A percentile compares a stretch with the other conserved stretches of the same genome.
Conservation (phyloP, 2,797 vertebrate genomes). For the Danionella dracula region DNA sequence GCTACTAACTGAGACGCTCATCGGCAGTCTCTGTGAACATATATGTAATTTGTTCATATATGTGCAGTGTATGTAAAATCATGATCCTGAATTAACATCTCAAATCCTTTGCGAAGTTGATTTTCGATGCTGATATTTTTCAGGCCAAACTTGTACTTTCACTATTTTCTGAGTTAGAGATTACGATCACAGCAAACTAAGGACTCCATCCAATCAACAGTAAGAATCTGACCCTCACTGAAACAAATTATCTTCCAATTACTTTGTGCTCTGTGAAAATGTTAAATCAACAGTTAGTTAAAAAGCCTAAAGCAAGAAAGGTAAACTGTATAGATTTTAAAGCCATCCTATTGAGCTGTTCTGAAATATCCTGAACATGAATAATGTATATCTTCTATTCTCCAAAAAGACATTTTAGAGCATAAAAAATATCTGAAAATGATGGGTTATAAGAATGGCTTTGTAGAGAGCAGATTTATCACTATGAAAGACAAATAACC, state of each 20-base stretch:
- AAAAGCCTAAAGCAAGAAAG: neutral
- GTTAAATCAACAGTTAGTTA: neutral
- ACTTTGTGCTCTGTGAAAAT: neutral
- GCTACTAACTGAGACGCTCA: slow-evolving; percentile 24
- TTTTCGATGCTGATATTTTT: too few relatives aligned
- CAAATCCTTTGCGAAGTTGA: too few relatives aligned
- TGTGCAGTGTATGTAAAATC: neutral
- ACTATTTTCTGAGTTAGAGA: too few relatives aligned
- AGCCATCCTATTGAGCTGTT: neutral
- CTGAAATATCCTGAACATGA: neutral
- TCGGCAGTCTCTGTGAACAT: neutral
- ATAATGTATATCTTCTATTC: neutral
- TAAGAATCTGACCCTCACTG: neutral
- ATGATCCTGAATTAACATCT: neutral
- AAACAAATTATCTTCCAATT: neutral
- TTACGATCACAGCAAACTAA: too few relatives aligned
- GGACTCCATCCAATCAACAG: too few relatives aligned
- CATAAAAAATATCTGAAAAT: too few relatives aligned
- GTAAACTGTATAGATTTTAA: neutral
- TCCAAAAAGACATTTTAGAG: too few relatives aligned
- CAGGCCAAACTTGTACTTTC: too few relatives aligned
- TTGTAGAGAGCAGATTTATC: too few relatives aligned
- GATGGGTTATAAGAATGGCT: too few relatives aligned
- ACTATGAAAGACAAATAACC: too few relatives aligned
- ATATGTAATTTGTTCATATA: neutral